These are phyloP conservation scores for Macrotus californicus DNA, from an alignment of 2,113 vertebrate species.

Conservation along the genomic window DNA sequence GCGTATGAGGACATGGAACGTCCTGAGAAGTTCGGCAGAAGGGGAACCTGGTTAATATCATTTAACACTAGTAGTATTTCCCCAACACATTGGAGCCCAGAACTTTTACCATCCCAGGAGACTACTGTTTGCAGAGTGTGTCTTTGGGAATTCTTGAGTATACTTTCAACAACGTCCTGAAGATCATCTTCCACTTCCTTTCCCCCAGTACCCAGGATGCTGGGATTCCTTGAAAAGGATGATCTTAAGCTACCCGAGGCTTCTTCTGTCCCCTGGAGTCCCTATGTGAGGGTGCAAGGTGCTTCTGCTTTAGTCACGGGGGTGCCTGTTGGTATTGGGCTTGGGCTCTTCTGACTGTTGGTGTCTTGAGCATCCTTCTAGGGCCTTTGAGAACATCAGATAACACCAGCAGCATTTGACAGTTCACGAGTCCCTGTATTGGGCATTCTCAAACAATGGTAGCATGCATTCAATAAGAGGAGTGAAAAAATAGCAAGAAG, in stretches of 20 bases:
- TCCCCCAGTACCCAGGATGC: too few species aligned
- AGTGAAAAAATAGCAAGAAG: not conserved
- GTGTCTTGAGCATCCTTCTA: not conserved
- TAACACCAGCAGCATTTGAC: not conserved
- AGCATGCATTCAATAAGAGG: not conserved
- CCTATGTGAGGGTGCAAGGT: rapidly evolving
- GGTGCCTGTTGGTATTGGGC: not conserved
- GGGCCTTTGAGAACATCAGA: not conserved
- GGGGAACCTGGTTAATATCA: not conserved
- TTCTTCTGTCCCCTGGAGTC: not conserved
- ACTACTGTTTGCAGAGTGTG: not conserved
- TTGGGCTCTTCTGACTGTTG: not conserved
- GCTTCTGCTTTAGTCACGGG: not conserved
- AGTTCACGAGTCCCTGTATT: not conserved
- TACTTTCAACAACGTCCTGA: not conserved
- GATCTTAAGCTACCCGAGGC: not conserved
- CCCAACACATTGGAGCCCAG: not conserved
- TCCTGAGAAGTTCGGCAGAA: not conserved
- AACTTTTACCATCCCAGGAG: not conserved
- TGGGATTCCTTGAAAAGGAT: not conserved
- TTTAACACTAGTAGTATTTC: not conserved
- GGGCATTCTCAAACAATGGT: not conserved
- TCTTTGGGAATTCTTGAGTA: not conserved
- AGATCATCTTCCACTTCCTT: not conserved
- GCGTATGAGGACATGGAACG: rapidly evolving